phyloP scores from a whole-genome alignment of 2,113 vertebrate species.

The Aldabrachelys gigantea region DNA sequence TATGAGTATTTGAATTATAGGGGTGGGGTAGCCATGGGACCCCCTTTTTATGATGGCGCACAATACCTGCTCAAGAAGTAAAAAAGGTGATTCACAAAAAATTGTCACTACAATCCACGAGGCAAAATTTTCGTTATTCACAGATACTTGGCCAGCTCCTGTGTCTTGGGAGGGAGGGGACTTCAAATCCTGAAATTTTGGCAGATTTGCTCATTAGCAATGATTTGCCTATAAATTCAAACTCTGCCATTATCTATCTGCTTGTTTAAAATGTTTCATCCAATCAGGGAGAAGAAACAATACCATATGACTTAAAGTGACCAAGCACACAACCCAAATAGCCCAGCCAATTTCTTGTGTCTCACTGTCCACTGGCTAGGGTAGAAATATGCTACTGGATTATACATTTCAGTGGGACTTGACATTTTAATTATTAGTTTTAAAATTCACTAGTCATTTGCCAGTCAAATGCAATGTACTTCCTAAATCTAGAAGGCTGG shows the following conservation, averaged over 20 bases:
- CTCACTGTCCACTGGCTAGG: slow-evolving; percentile 25
- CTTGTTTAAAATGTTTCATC: background rate
- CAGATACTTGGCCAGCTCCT: background rate
- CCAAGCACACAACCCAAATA: background rate
- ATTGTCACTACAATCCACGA: background rate
- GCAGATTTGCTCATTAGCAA: background rate
- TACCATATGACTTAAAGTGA: background rate
- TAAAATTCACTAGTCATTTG: slow-evolving; percentile 51
- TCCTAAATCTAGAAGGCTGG: slow-evolving; percentile 16
- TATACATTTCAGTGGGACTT: background rate
- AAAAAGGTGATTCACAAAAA: background rate
- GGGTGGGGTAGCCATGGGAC: background rate
- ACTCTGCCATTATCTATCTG: background rate
- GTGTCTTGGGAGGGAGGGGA: background rate
- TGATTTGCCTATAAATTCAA: background rate
- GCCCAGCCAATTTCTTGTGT: background rate
- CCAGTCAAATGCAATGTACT: background rate
- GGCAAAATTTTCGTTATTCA: background rate
- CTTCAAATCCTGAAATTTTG: background rate
- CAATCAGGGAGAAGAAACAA: background rate
- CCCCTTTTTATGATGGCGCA: background rate
- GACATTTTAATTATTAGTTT: background rate
- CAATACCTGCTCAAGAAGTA: background rate
- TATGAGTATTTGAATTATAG: background rate
- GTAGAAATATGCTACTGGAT: background rate